Base-by-base conservation (phyloP, 1,140 invertebrate genomes). In the Coptotermes formosanus region DNA sequence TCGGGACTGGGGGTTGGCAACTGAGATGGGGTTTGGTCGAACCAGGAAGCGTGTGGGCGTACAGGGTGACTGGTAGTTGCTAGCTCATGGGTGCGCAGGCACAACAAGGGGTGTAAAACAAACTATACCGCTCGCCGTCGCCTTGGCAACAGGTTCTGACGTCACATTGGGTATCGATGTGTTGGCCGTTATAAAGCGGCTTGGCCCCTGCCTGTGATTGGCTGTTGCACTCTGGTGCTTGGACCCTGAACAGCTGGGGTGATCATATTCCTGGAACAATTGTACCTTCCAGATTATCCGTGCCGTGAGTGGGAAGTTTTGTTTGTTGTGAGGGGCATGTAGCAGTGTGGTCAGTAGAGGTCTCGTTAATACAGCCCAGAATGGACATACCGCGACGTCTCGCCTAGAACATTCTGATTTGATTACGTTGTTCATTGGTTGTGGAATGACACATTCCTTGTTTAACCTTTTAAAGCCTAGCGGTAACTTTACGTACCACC, bases 121-220 rank as follows among this genome's bases (percentile, higher is more conserved):
- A 75, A 75, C 64, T 75, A n/a, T 75, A n/a, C 64, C 64, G 64
- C 64, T n/a, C n/a, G n/a, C 64, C 64, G 64, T 30, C 64, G 6
- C 64, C 64, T 7, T 75, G 64, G 64, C 64, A 75, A 75, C 64
- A 75, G 64, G 64, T 75, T 64, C 64, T 75, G 64, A 75, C 64
- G 64, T 75, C 64, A 75, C 64, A 75, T 75, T 30, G 64, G 64
- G 64, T 75, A 75, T 75, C 64, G 64, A 75, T 75, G 64, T 75
- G 64, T 75, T 75, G 38, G 25, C 52, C n/a, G 25, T 0, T 75
- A 75, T 75, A 75, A 75, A 75, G 30, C 64, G 64, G 25, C 64
- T 75, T 75, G 64, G 64, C n/a, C 64, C 8, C 12, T n/a, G 64
- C 64, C 14, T 75, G 64, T 75, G 64, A 75, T 75, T 75, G 64